Base-by-base conservation (phyloP, 1,140 invertebrate species). In the Chironomus tepperi region DNA sequence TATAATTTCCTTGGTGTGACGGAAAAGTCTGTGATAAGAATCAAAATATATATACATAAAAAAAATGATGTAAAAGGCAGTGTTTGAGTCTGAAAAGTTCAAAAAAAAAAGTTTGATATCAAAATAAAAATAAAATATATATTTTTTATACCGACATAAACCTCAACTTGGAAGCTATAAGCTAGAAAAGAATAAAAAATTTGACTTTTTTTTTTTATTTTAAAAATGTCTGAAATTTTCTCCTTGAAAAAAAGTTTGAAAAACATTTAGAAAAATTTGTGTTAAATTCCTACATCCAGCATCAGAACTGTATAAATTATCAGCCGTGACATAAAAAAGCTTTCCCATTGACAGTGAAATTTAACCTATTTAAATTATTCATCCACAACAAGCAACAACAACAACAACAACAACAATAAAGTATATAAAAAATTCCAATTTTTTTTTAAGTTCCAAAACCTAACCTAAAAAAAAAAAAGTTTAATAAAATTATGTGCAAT, bases 11-110 rank as follows among this genome's bases (percentile, higher is more conserved):
- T 21, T 19, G 19, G 65, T 70, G 65, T 70, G 65, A 70, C n/a
- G 65, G 65, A 70, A 70, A 70, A 70, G 65, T 70, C 65, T 70
- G 65, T 70, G 65, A 70, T 70, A 70, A 18, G 65, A 2, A 67
- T 18, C 8, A 70, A 70, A 70, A 70, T 19, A 70, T 57, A 15
- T 57, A 57, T 12, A n/a, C 7, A 57, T 15, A 57, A n/a, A 57
- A 57, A 34, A 34, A 34, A 34, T 34, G 24, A 34, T 34, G 47
- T 15, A 15, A 57, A 47, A 57, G 47, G 47, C 47, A 57, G n/a
- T 57, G 18, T 70, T 70, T 70, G 65, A 70, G 65, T 70, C 65
- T 70, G 65, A 70, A 70, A 34, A 70, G 65, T 70, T 70, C 65
- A 70, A 70, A 34, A n/a, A n/a, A n/a, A n/a, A 34, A 34, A 70